Evolutionary conservation across 2,888 invertebrate genomes (phyloP).

Genomic region (Aelia acuminata): DNA sequence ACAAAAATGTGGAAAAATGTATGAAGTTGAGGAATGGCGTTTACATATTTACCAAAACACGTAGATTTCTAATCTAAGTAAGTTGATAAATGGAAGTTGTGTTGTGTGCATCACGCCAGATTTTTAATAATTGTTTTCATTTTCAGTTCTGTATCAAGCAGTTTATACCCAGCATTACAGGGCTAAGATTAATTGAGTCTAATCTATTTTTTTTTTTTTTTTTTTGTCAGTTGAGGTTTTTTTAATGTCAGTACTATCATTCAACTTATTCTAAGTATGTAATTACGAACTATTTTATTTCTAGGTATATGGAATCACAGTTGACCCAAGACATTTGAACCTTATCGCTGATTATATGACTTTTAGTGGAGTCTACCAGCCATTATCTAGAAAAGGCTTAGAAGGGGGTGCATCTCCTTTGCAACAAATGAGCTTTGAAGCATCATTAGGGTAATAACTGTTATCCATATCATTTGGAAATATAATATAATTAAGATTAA

Average conservation of each 20-base stretch:
- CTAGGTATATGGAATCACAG: conserved; percentile 92
- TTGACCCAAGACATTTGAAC: conserved; percentile 93
- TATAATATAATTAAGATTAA: too few species aligned
- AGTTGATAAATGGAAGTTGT: too few species aligned
- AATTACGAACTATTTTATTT: conserved; percentile 41
- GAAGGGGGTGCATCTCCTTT: conserved; percentile 91
- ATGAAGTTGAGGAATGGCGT: too few species aligned
- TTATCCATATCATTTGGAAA: background rate
- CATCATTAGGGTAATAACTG: conserved; percentile 58
- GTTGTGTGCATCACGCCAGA: too few species aligned
- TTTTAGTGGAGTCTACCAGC: conserved; percentile 88
- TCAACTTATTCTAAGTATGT: background rate
- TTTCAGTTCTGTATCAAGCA: background rate
- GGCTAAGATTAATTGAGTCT: background rate
- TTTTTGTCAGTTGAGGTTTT: too few species aligned
- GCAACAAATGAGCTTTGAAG: conserved; percentile 98
- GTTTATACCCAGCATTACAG: background rate
- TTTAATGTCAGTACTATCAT: too few species aligned
- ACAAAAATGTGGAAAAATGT: too few species aligned
- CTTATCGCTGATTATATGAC: conserved; percentile 99
- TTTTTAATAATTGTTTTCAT: too few species aligned
- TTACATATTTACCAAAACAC: too few species aligned
- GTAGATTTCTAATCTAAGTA: too few species aligned
- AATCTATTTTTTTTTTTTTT: too few species aligned
- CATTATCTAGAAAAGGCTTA: conserved; percentile 93